phyloP scores from a whole-genome alignment of 1,140 invertebrate genomes.

The Gyrodactylus salaris region DNA sequence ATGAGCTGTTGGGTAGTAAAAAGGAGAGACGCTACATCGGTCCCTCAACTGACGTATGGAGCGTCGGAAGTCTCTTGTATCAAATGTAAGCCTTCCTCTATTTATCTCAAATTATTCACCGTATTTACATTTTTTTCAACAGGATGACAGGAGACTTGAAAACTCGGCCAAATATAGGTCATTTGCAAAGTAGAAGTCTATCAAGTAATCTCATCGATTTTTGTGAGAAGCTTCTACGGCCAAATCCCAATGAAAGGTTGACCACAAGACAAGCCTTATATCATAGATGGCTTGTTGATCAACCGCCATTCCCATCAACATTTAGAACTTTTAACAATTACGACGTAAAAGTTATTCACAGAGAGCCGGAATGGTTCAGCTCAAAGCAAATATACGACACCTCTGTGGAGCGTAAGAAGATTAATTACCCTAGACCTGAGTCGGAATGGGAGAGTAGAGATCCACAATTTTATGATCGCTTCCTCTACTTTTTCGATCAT shows the following conservation, averaged over 20 bases:
- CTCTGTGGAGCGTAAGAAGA: neutral
- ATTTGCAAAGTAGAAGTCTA: neutral
- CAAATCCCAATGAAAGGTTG: neutral
- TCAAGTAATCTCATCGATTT: neutral
- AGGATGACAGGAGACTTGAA: neutral
- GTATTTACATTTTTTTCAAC: too few species aligned
- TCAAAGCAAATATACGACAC: neutral
- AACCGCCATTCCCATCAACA: neutral
- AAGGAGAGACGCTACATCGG: neutral
- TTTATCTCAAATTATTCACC: neutral
- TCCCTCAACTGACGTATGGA: neutral
- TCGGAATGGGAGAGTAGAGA: neutral
- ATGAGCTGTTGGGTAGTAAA: neutral
- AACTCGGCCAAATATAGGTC: neutral
- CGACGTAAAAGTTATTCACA: too few species aligned
- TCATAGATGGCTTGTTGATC: neutral
- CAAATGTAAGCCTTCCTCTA: neutral
- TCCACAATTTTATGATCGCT: neutral
- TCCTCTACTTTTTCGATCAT: neutral
- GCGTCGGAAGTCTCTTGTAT: neutral
- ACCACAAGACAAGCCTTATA: neutral
- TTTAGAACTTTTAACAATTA: neutral
- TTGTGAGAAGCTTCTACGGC: neutral
- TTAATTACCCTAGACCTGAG: neutral
- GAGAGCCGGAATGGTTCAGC: neutral